Percentiles rank a stretch among this genome's conserved stretches.
Evolutionary conservation across 2,113 vertebrate genomes (phyloP).

Genomic region (Recurvirostra avosetta): DNA sequence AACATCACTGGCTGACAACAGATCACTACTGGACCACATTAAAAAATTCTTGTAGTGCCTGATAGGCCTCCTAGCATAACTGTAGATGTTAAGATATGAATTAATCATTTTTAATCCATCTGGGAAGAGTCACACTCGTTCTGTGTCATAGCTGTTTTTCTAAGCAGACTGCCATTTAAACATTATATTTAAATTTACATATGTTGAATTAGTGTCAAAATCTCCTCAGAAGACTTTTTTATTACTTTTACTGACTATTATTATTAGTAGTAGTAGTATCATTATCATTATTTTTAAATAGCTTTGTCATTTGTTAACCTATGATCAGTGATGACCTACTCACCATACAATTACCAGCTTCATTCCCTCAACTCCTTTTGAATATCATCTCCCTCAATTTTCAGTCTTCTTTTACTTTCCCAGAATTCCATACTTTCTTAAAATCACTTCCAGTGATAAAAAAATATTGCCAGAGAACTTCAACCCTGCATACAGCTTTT

Average conservation of each 20-base stretch:
- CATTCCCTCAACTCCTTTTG: background rate
- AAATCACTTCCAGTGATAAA: background rate
- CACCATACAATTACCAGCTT: background rate
- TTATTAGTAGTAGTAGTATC: background rate
- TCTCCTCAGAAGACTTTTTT: background rate
- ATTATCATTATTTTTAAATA: background rate
- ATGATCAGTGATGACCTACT: background rate
- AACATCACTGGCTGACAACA: background rate
- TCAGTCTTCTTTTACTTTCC: background rate
- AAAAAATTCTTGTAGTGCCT: background rate
- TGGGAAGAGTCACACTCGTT: background rate
- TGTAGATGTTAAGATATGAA: background rate
- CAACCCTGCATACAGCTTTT: background rate
- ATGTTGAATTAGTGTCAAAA: background rate
- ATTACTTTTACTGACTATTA: background rate
- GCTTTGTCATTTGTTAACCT: background rate
- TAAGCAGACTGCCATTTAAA: background rate
- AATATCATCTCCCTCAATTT: background rate
- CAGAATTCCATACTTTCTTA: background rate
- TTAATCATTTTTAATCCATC: background rate
- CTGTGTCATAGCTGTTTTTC: background rate
- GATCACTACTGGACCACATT: background rate
- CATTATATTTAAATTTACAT: background rate
- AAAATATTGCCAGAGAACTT: background rate
- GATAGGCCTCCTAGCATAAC: background rate